These are phyloP conservation scores for Stichodactyla mertensii DNA, from an alignment of 64 coral and sea anemone genomes.

Conservation along the genomic window DNA sequence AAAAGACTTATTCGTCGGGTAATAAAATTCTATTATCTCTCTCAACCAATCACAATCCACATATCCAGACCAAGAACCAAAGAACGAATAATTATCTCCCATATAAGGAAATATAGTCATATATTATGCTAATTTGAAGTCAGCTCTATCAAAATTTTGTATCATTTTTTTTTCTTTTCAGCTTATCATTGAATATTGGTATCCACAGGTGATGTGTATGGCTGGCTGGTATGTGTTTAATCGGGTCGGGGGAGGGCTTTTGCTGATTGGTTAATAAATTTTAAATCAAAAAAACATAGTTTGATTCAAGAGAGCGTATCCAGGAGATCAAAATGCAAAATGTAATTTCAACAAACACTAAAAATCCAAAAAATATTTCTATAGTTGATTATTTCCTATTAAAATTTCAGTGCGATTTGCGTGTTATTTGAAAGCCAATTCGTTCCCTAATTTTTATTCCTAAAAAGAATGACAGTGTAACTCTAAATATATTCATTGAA, in stretches of 20 bases:
- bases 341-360: background rate
- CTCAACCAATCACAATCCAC: slow-evolving; percentile 60
- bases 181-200: slow-evolving; percentile 16
- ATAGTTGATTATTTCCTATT: too few relatives aligned
- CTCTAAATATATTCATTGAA: background rate
- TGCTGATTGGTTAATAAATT: slow-evolving; percentile 58
- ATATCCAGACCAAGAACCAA: slow-evolving; percentile 8
- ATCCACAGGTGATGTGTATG: slow-evolving; percentile 85
- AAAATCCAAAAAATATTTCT: slow-evolving; percentile 46
- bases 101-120: slow-evolving; percentile 47
- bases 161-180: slow-evolving; percentile 47
- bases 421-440: background rate
- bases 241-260: slow-evolving; percentile 29
- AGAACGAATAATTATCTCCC: slow-evolving; percentile 12
- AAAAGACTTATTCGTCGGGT: slow-evolving; percentile 38
- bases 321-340: background rate
- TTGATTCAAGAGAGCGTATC: background rate
- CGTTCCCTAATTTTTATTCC: background rate
- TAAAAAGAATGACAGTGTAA: background rate
- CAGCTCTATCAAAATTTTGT: slow-evolving; percentile 4
- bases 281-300: slow-evolving; percentile 61
- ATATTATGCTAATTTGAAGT: slow-evolving; percentile 73
- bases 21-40: slow-evolving; percentile 32
- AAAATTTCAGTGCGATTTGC: too few relatives aligned
- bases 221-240: slow-evolving; percentile 73